These are phyloP conservation scores for Tapirus indicus DNA, from an alignment of 2,797 vertebrate genomes.

Conservation along the genomic window DNA sequence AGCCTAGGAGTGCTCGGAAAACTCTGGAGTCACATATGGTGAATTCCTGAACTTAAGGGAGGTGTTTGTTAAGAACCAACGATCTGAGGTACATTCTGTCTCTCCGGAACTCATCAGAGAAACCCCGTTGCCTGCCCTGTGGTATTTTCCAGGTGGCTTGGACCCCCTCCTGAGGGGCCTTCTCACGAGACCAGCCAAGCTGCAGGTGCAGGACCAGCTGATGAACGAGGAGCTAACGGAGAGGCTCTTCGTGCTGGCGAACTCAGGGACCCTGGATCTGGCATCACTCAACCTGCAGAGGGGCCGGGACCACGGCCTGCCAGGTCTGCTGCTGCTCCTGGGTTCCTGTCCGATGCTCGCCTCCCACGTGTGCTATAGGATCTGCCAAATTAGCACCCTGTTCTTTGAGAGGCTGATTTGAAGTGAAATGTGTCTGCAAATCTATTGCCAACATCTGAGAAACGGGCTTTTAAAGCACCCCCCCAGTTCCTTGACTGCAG, in stretches of 20 bases:
- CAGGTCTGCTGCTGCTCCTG: constrained; percentile 88
- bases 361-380: too few species aligned
- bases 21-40: rapidly evolving
- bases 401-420: too few species aligned
- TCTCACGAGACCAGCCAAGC: constrained; percentile 90
- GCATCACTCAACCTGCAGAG: constrained; percentile 96
- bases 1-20: rapidly evolving
- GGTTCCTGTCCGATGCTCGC: rapidly evolving
- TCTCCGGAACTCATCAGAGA: not conserved
- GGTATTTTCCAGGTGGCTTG: constrained; percentile 91
- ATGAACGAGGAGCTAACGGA: constrained; percentile 94
- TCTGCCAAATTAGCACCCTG: not conserved
- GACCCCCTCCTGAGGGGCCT: constrained; percentile 94
- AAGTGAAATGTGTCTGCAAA: not conserved
- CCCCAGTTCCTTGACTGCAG: not conserved
- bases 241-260: constrained; percentile 91
- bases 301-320: constrained; percentile 96
- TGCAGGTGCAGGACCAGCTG: constrained; percentile 88
- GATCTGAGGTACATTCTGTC: rapidly evolving
- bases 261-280: constrained; percentile 92
- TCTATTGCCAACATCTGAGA: not conserved
- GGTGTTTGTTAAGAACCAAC: rapidly evolving
- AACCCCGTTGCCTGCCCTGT: rapidly evolving
- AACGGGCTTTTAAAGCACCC: not conserved
- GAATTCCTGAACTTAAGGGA: rapidly evolving